A percentile compares a stretch with the other conserved stretches of the same genome.
Evolutionary conservation across 1,140 invertebrate species (phyloP).

Genomic region (Drosophila athabasca): DNA sequence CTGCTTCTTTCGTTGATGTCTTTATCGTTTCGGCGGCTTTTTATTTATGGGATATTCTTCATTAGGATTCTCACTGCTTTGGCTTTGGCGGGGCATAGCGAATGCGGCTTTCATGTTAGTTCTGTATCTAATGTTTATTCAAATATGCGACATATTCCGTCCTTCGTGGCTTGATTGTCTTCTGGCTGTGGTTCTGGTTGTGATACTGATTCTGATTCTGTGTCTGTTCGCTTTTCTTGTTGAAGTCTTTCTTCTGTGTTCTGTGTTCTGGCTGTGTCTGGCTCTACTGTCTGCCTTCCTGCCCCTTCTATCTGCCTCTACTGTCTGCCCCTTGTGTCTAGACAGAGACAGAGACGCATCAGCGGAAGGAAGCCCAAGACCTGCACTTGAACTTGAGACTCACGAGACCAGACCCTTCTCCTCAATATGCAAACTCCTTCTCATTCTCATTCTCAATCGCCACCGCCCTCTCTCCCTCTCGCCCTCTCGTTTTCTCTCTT

Average conservation of each 20-base stretch:
- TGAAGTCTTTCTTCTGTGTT: slow-evolving; percentile 2
- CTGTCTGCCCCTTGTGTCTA: slow-evolving; percentile 16
- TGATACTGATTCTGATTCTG: too few relatives aligned
- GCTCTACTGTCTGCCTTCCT: slow-evolving; percentile 22
- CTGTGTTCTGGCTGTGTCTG: slow-evolving; percentile 10
- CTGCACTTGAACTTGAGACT: slow-evolving; percentile 54
- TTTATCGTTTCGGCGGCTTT: slow-evolving; percentile 22
- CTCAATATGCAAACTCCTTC: not conserved
- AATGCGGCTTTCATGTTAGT: slow-evolving; percentile 46
- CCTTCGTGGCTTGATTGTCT: slow-evolving; percentile 38
- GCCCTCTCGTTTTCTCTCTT: slow-evolving; percentile 16
- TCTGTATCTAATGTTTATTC: slow-evolving; percentile 54
- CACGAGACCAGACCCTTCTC: slow-evolving; percentile 9
- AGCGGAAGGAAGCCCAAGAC: slow-evolving; percentile 51
- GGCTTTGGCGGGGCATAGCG: slow-evolving; percentile 13
- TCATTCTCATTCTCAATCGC: not conserved
- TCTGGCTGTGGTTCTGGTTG: too few relatives aligned
- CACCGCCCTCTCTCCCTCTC: not conserved
- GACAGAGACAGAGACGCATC: slow-evolving; percentile 42
- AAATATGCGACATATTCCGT: slow-evolving; percentile 4
- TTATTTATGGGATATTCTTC: slow-evolving; percentile 29
- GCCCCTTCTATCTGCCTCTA: slow-evolving; percentile 6
- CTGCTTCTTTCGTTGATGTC: slow-evolving; percentile 15
- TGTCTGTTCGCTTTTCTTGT: not conserved
- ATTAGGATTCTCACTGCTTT: slow-evolving; percentile 44